These are phyloP conservation scores for Xyliphius kryptos DNA, from an alignment of 2,113 vertebrate genomes.

Conservation along the genomic window DNA sequence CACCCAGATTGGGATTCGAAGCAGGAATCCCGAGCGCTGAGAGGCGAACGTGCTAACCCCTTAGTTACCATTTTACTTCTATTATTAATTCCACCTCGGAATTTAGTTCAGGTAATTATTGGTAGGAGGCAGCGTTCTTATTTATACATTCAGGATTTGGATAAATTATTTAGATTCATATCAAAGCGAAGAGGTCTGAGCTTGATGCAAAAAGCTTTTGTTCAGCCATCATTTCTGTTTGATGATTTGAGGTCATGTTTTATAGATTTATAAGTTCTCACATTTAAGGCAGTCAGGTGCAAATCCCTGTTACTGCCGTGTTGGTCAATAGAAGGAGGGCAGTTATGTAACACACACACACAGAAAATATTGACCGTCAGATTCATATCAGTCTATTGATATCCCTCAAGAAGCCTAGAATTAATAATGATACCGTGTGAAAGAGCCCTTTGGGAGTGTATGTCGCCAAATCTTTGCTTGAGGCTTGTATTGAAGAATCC, in stretches of 20 bases:
- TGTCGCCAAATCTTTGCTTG: neutral
- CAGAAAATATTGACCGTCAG: conserved; percentile 12
- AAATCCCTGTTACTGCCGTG: conserved; percentile 7
- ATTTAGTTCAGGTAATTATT: no score
- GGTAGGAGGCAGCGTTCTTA: no score
- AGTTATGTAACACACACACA: neutral
- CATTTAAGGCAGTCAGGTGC: conserved; percentile 12
- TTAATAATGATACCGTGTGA: conserved; percentile 5
- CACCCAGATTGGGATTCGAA: no score
- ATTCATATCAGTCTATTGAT: conserved; percentile 9
- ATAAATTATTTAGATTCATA: no score
- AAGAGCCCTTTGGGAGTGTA: neutral
- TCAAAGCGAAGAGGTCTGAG: neutral
- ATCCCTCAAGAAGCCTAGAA: conserved; percentile 8
- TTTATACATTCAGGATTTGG: no score
- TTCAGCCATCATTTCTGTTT: neutral
- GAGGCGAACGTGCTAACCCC: no score
- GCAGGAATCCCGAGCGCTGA: no score
- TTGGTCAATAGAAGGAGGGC: neutral
- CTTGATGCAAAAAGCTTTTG: neutral
- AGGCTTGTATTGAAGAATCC: conserved; percentile 9
- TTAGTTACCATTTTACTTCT: no score
- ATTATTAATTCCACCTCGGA: no score
- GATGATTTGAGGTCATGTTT: neutral
- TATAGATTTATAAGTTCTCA: conserved; percentile 19